Evolutionary conservation across 2,797 vertebrate species (phyloP).

Genomic region (Cichlasoma orientale): DNA sequence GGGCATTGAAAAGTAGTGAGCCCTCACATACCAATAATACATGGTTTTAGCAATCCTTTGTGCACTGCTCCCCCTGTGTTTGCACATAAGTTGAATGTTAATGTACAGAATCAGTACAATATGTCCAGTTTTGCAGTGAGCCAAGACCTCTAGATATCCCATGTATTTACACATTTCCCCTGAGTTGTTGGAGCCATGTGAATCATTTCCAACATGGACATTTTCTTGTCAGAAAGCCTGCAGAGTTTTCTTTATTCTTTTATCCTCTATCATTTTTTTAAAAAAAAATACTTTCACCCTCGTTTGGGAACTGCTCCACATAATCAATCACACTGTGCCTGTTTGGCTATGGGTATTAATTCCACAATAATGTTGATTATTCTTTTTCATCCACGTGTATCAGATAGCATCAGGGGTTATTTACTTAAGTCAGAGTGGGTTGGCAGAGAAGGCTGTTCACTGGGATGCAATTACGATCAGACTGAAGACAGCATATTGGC

Average conservation of each 20-base stretch:
- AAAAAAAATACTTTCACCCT: not conserved
- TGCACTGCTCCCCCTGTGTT: not conserved
- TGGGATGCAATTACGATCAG: conserved; percentile 29
- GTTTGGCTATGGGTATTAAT: conserved; percentile 4
- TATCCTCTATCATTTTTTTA: not conserved
- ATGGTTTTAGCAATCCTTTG: not conserved
- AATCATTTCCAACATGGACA: not conserved
- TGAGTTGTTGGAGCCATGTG: not conserved
- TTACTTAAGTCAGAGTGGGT: conserved; percentile 10
- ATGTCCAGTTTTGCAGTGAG: not conserved
- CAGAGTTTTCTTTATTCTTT: not conserved
- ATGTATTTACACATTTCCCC: not conserved
- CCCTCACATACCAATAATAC: not conserved
- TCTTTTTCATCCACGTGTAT: conserved; percentile 27
- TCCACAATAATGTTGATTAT: conserved; percentile 24
- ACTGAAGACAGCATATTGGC: conserved; percentile 7
- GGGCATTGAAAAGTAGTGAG: not conserved
- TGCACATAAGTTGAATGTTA: not conserved
- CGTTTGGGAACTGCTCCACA: not conserved
- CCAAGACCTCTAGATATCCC: not conserved
- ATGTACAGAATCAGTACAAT: not conserved
- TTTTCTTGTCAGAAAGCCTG: not conserved
- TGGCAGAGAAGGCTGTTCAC: conserved; percentile 10
- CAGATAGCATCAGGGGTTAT: conserved; percentile 16
- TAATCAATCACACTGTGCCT: conserved; percentile 23